Conservation (phyloP, 2,888 invertebrate species). For the Netelia melanura region DNA sequence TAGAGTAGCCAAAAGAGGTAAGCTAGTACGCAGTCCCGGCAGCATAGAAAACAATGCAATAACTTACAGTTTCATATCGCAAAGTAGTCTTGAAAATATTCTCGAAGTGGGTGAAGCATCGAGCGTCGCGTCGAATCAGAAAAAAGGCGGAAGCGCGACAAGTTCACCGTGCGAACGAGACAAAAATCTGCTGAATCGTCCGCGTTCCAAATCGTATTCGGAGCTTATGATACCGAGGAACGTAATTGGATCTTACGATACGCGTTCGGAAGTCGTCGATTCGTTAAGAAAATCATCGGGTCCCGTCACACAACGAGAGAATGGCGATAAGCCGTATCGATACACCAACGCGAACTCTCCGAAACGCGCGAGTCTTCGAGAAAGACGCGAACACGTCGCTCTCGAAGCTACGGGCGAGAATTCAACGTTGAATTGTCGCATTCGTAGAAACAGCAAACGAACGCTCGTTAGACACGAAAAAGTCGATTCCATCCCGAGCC, state of each 20-base stretch:
- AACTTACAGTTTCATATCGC: constrained; percentile 78
- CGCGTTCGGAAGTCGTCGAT: constrained; percentile 15
- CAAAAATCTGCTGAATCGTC: constrained; percentile 8
- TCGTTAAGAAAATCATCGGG: constrained; percentile 22
- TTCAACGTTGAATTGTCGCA: constrained; percentile 15
- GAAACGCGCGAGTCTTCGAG: constrained; percentile 19
- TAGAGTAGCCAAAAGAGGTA: constrained; percentile 82
- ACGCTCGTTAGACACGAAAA: constrained; percentile 64
- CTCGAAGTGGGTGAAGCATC: constrained; percentile 67
- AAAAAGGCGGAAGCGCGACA: background rate
- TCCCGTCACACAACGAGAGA: background rate
- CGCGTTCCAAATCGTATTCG: constrained; percentile 28
- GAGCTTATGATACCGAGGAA: constrained; percentile 6
- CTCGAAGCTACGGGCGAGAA: constrained; percentile 13
- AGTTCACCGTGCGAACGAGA: constrained; percentile 21
- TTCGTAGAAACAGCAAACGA: background rate
- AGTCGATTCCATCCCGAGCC: constrained; percentile 68
- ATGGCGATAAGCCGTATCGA: background rate
- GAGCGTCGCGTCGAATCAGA: background rate
- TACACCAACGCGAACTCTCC: background rate
- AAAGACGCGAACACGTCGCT: background rate
- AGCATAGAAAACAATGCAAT: constrained; percentile 72
- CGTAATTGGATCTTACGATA: constrained; percentile 11
- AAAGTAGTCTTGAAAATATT: constrained; percentile 73
- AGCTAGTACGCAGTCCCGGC: constrained; percentile 78